Evolutionary conservation across 2,888 invertebrate genomes (phyloP).

Genomic region (Encarsia formosa): DNA sequence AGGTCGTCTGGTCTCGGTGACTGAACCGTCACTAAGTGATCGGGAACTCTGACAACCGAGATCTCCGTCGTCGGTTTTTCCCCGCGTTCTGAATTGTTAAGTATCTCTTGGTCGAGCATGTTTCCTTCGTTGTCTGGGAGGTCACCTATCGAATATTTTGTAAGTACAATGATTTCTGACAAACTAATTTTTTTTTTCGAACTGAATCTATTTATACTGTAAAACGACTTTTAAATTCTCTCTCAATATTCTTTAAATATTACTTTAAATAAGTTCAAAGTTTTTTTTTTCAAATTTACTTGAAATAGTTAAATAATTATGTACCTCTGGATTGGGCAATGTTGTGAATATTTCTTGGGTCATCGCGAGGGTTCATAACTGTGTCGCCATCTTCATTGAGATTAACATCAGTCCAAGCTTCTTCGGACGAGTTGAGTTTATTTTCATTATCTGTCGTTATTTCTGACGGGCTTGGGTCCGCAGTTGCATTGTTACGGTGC

Average conservation of each 20-base stretch:
- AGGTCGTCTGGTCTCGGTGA: constrained; percentile 67
- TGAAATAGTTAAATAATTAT: not conserved
- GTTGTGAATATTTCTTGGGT: constrained; percentile 58
- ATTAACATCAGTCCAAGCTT: constrained; percentile 91
- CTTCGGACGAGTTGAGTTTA: constrained; percentile 59
- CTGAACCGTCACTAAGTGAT: constrained; percentile 51
- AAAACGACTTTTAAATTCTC: no score
- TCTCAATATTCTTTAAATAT: no score
- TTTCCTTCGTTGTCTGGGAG: constrained; percentile 65
- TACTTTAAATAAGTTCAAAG: no score
- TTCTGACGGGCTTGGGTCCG: constrained; percentile 48
- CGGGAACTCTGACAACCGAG: constrained; percentile 67
- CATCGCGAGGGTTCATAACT: constrained; percentile 52
- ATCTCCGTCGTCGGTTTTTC: constrained; percentile 70
- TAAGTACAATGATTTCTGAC: no score
- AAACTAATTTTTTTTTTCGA: no score
- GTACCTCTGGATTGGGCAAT: constrained; percentile 55
- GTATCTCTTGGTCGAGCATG: constrained; percentile 49
- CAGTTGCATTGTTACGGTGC: constrained; percentile 46
- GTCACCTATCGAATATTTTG: constrained; percentile 5
- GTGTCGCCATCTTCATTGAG: constrained; percentile 75
- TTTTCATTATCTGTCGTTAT: constrained; percentile 49
- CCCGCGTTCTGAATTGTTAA: constrained; percentile 56
- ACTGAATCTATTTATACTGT: no score
- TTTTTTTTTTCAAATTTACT: no score